These are phyloP conservation scores for Cichlasoma orientale DNA, from an alignment of 2,797 vertebrate genomes.

Conservation along the genomic window DNA sequence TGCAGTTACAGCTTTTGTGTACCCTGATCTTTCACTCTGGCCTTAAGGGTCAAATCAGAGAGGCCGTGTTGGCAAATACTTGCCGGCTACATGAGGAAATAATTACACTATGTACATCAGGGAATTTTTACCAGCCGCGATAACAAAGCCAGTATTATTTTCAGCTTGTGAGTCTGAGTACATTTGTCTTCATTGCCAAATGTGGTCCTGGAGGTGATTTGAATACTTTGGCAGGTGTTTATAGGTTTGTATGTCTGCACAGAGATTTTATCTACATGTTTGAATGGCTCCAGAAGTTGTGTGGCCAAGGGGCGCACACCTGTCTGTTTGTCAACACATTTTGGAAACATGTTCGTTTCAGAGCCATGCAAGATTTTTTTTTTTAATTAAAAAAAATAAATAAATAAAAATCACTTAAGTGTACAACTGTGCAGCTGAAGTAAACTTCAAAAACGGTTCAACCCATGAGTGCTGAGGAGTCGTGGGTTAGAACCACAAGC, in stretches of 20 bases:
- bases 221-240: background rate
- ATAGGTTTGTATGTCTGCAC: background rate
- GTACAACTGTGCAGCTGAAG: too few species aligned
- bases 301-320: background rate
- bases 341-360: background rate
- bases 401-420: too few species aligned
- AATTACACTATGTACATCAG: background rate
- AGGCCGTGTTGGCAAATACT: slow-evolving; percentile 13
- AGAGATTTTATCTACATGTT: background rate
- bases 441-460: too few species aligned
- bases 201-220: background rate
- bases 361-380: too few species aligned
- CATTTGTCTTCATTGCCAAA: background rate
- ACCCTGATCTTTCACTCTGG: slow-evolving; percentile 51
- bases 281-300: background rate
- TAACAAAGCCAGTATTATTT: background rate
- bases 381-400: too few species aligned
- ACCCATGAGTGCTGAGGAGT: too few species aligned
- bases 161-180: background rate
- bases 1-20: slow-evolving; percentile 37
- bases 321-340: background rate
- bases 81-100: background rate
- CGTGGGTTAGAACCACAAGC: background rate
- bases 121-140: background rate
- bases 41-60: slow-evolving; percentile 26